Evolutionary conservation across 2,888 invertebrate species (phyloP).

Genomic region (Calliopum simillimum): DNA sequence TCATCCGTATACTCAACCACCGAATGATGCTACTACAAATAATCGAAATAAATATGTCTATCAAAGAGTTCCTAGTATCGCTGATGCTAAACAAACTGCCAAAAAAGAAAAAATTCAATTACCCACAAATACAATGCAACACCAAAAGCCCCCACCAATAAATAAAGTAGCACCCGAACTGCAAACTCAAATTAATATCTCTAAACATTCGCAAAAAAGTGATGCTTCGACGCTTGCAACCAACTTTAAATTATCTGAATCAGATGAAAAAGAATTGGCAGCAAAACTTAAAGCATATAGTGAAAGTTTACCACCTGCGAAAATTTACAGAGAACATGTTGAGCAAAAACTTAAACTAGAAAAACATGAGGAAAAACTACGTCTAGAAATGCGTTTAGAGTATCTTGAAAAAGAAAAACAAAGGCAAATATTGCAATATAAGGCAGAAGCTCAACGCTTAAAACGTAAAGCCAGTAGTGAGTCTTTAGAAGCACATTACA

Average conservation of each 20-base stretch:
- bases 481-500: slow-evolving; percentile 6
- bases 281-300: slow-evolving; percentile 22
- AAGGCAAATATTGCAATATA: slow-evolving; percentile 4
- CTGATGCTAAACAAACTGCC: slow-evolving; percentile 13
- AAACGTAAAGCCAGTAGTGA: slow-evolving; percentile 27
- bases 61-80: not conserved
- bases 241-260: slow-evolving; percentile 16
- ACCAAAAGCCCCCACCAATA: too few species aligned
- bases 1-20: slow-evolving; percentile 20
- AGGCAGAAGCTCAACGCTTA: slow-evolving; percentile 16
- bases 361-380: slow-evolving; percentile 15
- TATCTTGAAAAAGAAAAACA: slow-evolving; percentile 25
- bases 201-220: not conserved
- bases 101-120: not conserved
- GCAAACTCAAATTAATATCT: too few species aligned
- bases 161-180: too few species aligned
- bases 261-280: slow-evolving; percentile 22
- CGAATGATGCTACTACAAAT: not conserved
- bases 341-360: slow-evolving; percentile 18
- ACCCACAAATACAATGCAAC: too few species aligned
- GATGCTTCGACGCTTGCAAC: not conserved
- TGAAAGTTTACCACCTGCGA: slow-evolving; percentile 6
- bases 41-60: slow-evolving; percentile 21
- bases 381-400: slow-evolving; percentile 16
- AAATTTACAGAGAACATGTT: slow-evolving; percentile 30